These are phyloP conservation scores for Hexactinellida sp. DNA, from an alignment of 37 sponge, comb jelly and placozoan species.

Conservation along the genomic window DNA sequence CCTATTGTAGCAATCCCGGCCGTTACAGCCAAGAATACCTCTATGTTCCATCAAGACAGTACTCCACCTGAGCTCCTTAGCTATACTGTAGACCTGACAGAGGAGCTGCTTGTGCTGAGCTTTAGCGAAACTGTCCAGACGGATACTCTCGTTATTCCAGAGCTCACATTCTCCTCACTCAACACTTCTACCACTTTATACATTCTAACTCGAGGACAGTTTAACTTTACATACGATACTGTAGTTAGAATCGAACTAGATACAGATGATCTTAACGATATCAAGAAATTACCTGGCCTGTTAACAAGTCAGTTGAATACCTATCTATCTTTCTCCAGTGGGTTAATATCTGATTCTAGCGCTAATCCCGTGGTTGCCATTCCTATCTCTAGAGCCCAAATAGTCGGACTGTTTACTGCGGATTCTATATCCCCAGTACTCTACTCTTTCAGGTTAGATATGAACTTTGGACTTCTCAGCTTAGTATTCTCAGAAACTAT, in stretches of 20 bases:
- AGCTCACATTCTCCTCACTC: conserved; percentile 36
- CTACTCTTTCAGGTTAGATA: conserved; percentile 45
- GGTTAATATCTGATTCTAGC: conserved; percentile 51
- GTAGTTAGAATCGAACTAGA: conserved; percentile 39
- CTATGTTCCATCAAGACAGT: conserved; percentile 24
- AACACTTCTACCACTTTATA: conserved; percentile 26
- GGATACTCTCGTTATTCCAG: conserved; percentile 32
- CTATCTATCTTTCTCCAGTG: conserved; percentile 27
- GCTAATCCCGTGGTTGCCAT: conserved; percentile 29
- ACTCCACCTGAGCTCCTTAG: conserved; percentile 55
- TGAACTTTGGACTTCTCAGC: conserved; percentile 49
- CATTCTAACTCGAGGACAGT: conserved; percentile 38
- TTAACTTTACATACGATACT: conserved; percentile 28
- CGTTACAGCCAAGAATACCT: not conserved
- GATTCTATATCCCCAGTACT: conserved; percentile 42
- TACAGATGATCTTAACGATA: conserved; percentile 48
- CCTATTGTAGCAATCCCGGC: conserved; percentile 22
- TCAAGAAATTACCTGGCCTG: conserved; percentile 46
- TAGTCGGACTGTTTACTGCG: conserved; percentile 18
- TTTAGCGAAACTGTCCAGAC: conserved; percentile 69
- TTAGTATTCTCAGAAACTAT: conserved; percentile 68
- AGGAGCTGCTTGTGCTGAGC: conserved; percentile 49
- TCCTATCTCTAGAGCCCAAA: not conserved
- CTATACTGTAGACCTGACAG: conserved; percentile 53
- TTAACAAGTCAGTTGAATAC: conserved; percentile 39